These are phyloP conservation scores for Urocolius indicus DNA, from an alignment of 2,113 vertebrate species.

Conservation along the genomic window DNA sequence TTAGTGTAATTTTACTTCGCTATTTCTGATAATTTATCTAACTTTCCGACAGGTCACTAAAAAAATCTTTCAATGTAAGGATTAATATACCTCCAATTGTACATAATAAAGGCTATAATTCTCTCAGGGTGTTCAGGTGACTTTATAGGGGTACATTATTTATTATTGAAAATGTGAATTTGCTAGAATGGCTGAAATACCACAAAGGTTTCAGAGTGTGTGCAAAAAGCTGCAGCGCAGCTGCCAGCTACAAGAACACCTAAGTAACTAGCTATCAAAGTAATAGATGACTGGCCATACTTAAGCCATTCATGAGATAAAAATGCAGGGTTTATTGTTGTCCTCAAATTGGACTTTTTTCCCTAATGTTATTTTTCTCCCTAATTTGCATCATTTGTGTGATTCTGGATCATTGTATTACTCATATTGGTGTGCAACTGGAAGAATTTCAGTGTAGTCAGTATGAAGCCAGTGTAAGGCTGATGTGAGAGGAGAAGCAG, in stretches of 20 bases:
- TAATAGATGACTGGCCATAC: not conserved
- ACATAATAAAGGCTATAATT: conserved; percentile 50
- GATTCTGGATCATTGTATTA: not conserved
- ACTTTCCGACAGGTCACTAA: conserved; percentile 50
- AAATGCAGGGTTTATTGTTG: not conserved
- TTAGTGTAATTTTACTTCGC: conserved; percentile 61
- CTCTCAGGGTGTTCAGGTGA: conserved; percentile 35
- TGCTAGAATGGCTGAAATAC: conserved; percentile 44
- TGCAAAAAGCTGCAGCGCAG: conserved; percentile 6
- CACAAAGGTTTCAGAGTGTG: not conserved
- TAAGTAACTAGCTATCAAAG: not conserved
- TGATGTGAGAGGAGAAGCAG: not conserved
- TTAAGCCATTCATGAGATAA: not conserved
- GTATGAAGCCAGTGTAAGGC: not conserved
- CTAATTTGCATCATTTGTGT: not conserved
- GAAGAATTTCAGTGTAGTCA: not conserved
- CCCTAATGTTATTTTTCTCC: not conserved
- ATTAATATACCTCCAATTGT: conserved; percentile 58
- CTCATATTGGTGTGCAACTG: not conserved
- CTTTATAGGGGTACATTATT: conserved; percentile 61
- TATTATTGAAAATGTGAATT: conserved; percentile 54
- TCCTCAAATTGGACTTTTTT: not conserved
- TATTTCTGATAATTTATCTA: conserved; percentile 64
- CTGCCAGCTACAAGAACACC: not conserved
- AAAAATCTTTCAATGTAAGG: conserved; percentile 55